Evolutionary conservation across 1,140 invertebrate species (phyloP).

Genomic region (Drosophila melanogaster): DNA sequence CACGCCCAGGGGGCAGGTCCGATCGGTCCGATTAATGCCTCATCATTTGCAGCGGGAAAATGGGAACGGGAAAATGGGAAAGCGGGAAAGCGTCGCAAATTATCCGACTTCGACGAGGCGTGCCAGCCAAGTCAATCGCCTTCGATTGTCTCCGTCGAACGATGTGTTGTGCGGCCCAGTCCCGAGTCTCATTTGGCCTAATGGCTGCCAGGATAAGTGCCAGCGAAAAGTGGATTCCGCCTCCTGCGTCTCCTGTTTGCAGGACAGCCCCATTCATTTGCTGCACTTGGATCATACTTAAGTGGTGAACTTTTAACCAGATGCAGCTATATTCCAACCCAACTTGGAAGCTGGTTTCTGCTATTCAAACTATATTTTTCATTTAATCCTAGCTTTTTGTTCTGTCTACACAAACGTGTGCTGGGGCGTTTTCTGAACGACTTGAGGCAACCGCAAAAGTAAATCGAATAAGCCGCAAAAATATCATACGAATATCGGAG

Average conservation of each 20-base stretch:
- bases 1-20: conserved; percentile 68
- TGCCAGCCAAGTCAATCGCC: conserved; percentile 37
- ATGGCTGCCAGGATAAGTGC: conserved; percentile 30
- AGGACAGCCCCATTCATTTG: conserved; percentile 6
- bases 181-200: conserved; percentile 43
- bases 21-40: conserved; percentile 66
- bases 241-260: background rate
- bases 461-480: conserved; percentile 59
- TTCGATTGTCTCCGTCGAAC: conserved; percentile 49
- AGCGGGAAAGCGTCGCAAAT: conserved; percentile 45
- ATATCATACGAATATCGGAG: conserved; percentile 32
- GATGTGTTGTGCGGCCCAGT: conserved; percentile 15
- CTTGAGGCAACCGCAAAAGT: conserved; percentile 19
- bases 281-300: conserved; percentile 27
- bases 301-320: background rate
- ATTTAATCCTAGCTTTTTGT: conserved; percentile 6
- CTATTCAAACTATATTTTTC: background rate
- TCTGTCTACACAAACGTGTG: conserved; percentile 6
- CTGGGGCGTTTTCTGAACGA: background rate
- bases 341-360: background rate
- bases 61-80: conserved; percentile 7
- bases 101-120: conserved; percentile 52
- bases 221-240: conserved; percentile 11
- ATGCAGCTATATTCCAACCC: background rate
- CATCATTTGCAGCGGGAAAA: conserved; percentile 67